These are phyloP conservation scores for Brachyrhaphis roseni DNA, from an alignment of 2,797 vertebrate species.

Conservation along the genomic window DNA sequence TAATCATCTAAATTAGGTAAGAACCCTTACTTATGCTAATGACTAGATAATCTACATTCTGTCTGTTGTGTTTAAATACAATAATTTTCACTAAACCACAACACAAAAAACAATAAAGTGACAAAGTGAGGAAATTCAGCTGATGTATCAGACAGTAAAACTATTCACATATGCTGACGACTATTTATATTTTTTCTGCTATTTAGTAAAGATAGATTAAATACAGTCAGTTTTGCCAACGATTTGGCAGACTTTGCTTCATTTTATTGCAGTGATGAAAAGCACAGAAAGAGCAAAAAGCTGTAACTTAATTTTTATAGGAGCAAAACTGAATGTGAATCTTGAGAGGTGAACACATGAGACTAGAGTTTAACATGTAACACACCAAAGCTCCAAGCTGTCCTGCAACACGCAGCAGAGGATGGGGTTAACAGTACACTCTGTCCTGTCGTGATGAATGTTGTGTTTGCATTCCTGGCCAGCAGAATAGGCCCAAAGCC, in stretches of 20 bases:
- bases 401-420: conserved; percentile 49
- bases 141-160: background rate
- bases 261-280: conserved; percentile 17
- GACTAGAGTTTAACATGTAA: conserved; percentile 63
- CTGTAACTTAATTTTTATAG: background rate
- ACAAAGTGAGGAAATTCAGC: background rate
- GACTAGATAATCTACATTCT: conserved; percentile 1
- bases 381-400: conserved; percentile 32
- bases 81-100: background rate
- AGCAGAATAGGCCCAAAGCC: conserved; percentile 72
- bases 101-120: background rate
- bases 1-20: background rate
- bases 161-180: background rate
- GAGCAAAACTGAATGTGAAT: conserved; percentile 44
- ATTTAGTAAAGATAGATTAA: background rate
- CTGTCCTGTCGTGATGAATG: conserved; percentile 71
- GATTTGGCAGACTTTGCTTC: background rate
- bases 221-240: background rate
- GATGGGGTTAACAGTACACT: conserved; percentile 71
- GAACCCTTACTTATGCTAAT: background rate
- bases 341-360: conserved; percentile 55
- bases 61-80: background rate
- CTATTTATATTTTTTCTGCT: background rate
- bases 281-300: conserved; percentile 25
- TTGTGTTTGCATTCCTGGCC: conserved; percentile 79